Evolutionary conservation across 2,113 vertebrate species (phyloP).

Genomic region (Aptenodytes forsteri): DNA sequence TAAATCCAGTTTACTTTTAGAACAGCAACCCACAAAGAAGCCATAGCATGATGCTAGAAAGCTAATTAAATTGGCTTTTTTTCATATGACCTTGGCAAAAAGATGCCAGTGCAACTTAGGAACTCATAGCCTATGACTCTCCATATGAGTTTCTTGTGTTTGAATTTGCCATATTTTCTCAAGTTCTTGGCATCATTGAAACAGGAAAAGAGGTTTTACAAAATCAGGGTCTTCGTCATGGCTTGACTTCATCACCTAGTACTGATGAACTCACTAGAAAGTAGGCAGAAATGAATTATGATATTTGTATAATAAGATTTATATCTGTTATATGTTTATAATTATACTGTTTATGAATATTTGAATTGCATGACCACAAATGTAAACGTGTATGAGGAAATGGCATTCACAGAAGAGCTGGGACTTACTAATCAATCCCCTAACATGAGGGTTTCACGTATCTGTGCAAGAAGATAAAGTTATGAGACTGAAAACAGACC

Average conservation of each 20-base stretch:
- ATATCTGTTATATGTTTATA: background rate
- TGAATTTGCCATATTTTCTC: background rate
- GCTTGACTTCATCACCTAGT: background rate
- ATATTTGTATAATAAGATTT: background rate
- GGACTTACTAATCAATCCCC: background rate
- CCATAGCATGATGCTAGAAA: background rate
- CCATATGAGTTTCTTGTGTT: background rate
- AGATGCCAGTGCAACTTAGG: background rate
- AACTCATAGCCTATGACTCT: background rate
- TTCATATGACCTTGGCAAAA: background rate
- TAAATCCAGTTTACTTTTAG: background rate
- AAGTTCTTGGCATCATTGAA: background rate
- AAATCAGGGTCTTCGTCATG: background rate
- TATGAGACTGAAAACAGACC: background rate
- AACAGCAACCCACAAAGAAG: background rate
- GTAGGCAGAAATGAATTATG: background rate
- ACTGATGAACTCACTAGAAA: background rate
- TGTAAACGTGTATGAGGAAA: background rate
- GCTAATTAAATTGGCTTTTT: background rate
- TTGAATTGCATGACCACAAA: background rate
- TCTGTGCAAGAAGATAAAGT: background rate
- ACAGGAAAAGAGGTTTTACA: background rate
- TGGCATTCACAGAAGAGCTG: background rate
- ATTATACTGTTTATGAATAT: background rate
- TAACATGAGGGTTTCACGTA: fast-evolving